Percentiles rank a stretch among this genome's conserved stretches.
These are phyloP conservation scores for Melinaea menophilus DNA, from an alignment of 2,888 invertebrate species.

Conservation along the genomic window DNA sequence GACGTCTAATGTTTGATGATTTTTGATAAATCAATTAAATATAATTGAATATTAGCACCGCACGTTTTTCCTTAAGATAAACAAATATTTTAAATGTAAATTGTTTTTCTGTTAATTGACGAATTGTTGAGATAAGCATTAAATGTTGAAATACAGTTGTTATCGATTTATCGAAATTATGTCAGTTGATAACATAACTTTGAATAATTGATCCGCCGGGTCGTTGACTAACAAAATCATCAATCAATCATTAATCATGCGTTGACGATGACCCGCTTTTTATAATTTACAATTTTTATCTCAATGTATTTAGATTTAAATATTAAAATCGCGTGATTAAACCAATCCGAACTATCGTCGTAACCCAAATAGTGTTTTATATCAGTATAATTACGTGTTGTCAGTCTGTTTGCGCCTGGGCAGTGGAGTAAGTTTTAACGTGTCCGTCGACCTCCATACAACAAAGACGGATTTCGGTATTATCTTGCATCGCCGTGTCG, in stretches of 20 bases:
- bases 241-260: slow-evolving; percentile 66
- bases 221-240: slow-evolving; percentile 50
- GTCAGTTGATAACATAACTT: slow-evolving; percentile 54
- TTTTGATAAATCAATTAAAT: not conserved
- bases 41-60: not conserved
- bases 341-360: slow-evolving; percentile 38
- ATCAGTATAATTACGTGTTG: slow-evolving; percentile 29
- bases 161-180: slow-evolving; percentile 56
- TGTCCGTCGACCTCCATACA: slow-evolving; percentile 17
- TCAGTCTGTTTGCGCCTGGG: slow-evolving; percentile 30
- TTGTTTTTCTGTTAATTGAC: slow-evolving; percentile 5
- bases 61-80: not conserved
- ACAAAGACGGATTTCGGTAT: slow-evolving; percentile 13
- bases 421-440: slow-evolving; percentile 27
- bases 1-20: slow-evolving; percentile 22
- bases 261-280: slow-evolving; percentile 49
- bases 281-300: slow-evolving; percentile 51
- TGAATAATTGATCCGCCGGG: slow-evolving; percentile 61
- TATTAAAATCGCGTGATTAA: not conserved
- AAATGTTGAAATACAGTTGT: slow-evolving; percentile 23
- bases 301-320: slow-evolving; percentile 26
- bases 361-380: slow-evolving; percentile 47
- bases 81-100: not conserved
- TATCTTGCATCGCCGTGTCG: slow-evolving; percentile 23
- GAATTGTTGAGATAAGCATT: slow-evolving; percentile 18